Evolutionary conservation across 2,888 invertebrate species (phyloP).

Genomic region (Julus scanicus): DNA sequence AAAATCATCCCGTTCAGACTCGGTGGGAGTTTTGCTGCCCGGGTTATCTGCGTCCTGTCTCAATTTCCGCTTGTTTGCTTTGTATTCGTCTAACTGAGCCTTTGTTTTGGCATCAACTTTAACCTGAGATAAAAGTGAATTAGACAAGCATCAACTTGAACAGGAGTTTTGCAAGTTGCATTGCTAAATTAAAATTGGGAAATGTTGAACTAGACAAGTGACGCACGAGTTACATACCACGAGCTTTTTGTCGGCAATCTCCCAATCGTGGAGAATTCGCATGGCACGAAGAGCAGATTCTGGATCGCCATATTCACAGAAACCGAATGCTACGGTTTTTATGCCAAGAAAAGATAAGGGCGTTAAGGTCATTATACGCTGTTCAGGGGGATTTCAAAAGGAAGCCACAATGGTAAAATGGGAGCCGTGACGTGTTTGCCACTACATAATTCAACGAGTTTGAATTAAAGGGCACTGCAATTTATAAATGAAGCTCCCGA

Average conservation of each 20-base stretch:
- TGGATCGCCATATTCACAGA: conserved; percentile 96
- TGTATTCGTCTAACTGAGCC: conserved; percentile 91
- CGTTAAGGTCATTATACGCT: conserved; percentile 1
- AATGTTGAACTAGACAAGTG: too few species aligned
- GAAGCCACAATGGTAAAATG: neutral
- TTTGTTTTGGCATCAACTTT: conserved; percentile 98
- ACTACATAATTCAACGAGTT: neutral
- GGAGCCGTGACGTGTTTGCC: neutral
- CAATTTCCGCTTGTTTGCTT: conserved; percentile 69
- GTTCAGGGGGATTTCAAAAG: conserved; percentile 26
- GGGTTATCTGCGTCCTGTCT: conserved; percentile 51
- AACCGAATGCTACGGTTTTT: conserved; percentile 81
- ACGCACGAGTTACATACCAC: conserved; percentile 79
- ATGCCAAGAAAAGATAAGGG: conserved; percentile 47
- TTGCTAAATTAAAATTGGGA: too few species aligned
- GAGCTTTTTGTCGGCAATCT: conserved; percentile 91
- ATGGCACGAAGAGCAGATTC: conserved; percentile 96
- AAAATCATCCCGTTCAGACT: conserved; percentile 61
- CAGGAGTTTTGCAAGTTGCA: too few species aligned
- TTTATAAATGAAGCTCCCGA: neutral
- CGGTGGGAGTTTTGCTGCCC: conserved; percentile 59
- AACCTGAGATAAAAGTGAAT: conserved; percentile 63
- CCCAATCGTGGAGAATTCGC: conserved; percentile 88
- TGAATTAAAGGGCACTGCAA: too few species aligned
- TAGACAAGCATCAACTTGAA: too few species aligned